Conservation (phyloP, 1,140 invertebrate genomes). For the Drosophila navojoa region DNA sequence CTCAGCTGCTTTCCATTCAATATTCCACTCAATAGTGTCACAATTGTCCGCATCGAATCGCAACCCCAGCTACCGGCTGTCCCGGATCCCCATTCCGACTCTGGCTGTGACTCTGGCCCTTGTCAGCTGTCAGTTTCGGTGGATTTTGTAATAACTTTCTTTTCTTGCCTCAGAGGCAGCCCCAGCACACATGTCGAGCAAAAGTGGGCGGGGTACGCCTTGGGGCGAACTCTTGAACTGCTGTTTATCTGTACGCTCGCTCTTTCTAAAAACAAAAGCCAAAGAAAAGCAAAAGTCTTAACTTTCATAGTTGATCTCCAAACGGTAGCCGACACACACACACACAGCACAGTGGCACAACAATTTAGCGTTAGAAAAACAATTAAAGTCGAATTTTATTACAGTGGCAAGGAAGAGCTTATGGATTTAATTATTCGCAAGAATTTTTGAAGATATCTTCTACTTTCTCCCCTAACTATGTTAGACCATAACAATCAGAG, state of each 20-base stretch:
- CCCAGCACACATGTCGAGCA: constrained; percentile 42
- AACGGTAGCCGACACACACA: constrained; percentile 46
- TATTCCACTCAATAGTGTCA: constrained; percentile 49
- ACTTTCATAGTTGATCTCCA: constrained; percentile 63
- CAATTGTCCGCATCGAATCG: constrained; percentile 57
- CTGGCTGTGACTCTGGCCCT: constrained; percentile 16
- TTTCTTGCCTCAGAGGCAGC: constrained; percentile 60
- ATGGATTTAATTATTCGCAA: too few relatives aligned
- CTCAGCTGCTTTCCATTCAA: not conserved
- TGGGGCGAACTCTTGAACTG: constrained; percentile 70
- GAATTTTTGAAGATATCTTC: too few relatives aligned
- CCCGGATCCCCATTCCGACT: constrained; percentile 12
- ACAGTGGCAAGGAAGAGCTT: too few relatives aligned
- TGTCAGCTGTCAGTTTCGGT: constrained; percentile 70
- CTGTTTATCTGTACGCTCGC: constrained; percentile 70
- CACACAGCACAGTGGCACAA: constrained; percentile 43
- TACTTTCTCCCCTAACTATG: too few relatives aligned
- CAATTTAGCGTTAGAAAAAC: not conserved
- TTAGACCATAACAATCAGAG: too few relatives aligned
- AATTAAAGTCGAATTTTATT: not conserved
- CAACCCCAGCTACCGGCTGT: constrained; percentile 14
- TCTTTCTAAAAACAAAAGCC: constrained; percentile 72
- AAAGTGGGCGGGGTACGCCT: constrained; percentile 22
- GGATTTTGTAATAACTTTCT: constrained; percentile 80
- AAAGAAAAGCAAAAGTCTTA: constrained; percentile 75